These are phyloP conservation scores for Physeter macrocephalus DNA, from an alignment of 2,113 vertebrate genomes.

Conservation along the genomic window DNA sequence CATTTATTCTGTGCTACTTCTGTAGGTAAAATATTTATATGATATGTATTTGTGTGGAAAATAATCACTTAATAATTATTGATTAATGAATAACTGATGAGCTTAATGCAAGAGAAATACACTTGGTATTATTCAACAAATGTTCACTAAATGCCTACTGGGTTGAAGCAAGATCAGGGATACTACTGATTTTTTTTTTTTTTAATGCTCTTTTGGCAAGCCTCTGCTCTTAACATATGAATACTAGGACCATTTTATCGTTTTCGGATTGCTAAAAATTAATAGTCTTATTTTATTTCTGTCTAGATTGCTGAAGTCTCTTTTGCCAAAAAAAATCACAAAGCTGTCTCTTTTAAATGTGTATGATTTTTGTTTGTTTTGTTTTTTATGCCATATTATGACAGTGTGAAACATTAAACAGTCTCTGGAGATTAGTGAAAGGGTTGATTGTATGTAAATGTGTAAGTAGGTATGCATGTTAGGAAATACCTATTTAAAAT, in stretches of 20 bases:
- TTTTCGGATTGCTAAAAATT: not conserved
- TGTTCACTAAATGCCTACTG: not conserved
- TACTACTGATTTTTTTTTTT: not conserved
- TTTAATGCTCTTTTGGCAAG: not conserved
- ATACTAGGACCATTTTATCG: not conserved
- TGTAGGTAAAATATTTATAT: not conserved
- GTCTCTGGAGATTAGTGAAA: not conserved
- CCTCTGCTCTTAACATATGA: not conserved
- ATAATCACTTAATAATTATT: not conserved
- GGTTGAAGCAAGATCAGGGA: not conserved
- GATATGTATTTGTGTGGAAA: not conserved
- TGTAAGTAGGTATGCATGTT: not conserved
- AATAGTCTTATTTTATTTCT: not conserved
- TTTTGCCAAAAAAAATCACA: not conserved
- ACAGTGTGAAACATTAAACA: not conserved
- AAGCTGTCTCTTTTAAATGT: not conserved
- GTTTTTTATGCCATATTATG: not conserved
- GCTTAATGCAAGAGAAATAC: not conserved
- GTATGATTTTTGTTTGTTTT: not conserved
- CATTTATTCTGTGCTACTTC: not conserved
- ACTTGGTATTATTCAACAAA: not conserved
- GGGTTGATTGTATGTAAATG: not conserved
- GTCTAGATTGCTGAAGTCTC: not conserved
- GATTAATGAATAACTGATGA: not conserved
- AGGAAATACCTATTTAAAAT: not conserved